Percentiles rank a stretch among this genome's conserved stretches.
Conservation (phyloP, 2,888 invertebrate species). For the Troilus luridus region DNA sequence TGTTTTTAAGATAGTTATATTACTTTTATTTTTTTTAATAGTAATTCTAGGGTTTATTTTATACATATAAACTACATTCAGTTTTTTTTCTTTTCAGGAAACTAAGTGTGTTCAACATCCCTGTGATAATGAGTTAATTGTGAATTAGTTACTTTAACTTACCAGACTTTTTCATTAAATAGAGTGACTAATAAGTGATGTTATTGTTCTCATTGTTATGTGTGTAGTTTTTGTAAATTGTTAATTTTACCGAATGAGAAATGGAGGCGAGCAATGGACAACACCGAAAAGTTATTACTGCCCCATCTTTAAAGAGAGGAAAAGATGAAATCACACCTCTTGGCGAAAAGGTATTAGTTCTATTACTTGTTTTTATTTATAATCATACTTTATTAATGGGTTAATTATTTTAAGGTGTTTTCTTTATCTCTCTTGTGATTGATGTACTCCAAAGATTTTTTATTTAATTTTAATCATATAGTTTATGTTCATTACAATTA, state of each 20-base stretch:
- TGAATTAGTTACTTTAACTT: slow-evolving; percentile 7
- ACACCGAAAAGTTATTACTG: slow-evolving; percentile 77
- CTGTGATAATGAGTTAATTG: slow-evolving; percentile 50
- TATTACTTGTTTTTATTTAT: not conserved
- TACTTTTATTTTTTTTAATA: not conserved
- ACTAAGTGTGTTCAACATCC: not conserved
- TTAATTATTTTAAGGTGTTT: not conserved
- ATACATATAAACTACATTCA: not conserved
- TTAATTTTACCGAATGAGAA: not conserved
- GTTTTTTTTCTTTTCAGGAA: slow-evolving; percentile 23
- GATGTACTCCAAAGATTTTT: not conserved
- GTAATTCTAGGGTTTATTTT: not conserved
- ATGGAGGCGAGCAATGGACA: slow-evolving; percentile 52
- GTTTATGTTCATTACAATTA: too few species aligned
- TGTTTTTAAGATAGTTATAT: too few species aligned
- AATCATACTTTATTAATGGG: not conserved
- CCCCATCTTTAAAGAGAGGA: slow-evolving; percentile 84
- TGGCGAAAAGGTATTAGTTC: slow-evolving; percentile 62
- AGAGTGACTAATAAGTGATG: not conserved
- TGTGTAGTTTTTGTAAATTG: not conserved
- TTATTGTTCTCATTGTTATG: not conserved
- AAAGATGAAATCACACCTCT: slow-evolving; percentile 77
- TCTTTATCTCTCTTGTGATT: not conserved
- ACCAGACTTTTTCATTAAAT: not conserved
- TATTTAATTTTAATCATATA: not conserved